Evolutionary conservation across 2,888 invertebrate species (phyloP), one percentile per base, ranked within the genome.

Genomic region (Drosophila greeni): DNA sequence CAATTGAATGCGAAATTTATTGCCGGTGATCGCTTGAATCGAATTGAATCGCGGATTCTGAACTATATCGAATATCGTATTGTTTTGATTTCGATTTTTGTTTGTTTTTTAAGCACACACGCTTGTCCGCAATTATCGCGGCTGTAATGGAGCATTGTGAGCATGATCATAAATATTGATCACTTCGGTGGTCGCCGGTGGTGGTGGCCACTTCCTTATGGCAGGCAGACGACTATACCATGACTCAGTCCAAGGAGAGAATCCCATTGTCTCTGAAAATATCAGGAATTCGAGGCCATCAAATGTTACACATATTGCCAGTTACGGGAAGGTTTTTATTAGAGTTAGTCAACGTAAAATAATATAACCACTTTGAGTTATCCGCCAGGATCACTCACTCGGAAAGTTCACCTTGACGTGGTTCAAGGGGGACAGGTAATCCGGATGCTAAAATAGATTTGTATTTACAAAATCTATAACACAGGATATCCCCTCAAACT

Each of bases 1-100:
- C 72, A 84, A 79, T 82, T 84, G 81, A 82, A 82, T 74, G 62
- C 47, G 66, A 76, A 84, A 79, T 79, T 82, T 79, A 79, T 79
- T 84, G 81, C 85, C 66, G 64, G 43, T 47, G 57, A 61, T 53
- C 57, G 70, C 18, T 56, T 49, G 55, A 26, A 73, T 34, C 62
- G 51, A 56, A 73, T 33, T 60, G 72, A 61, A 75, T 48, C 49
- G 70, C 60, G 48, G 61, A 56, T 53, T 67, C 58, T 58, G 52
- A 67, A 62, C 62, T 59, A 47, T 48, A 74, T 60, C 74, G 54
- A 66, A 65, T 61, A 58, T 48, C 37, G 65, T 52, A 62, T 53
- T 56, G 62, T 58, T 56, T 56, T 47, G 51, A 42, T 45, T 37
- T 42, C 11, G 31, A 26, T 66, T 53, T 56, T 48, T 43, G 23